Base-by-base conservation (phyloP, 2,797 vertebrate species). In the Dicrostonyx torquatus region DNA sequence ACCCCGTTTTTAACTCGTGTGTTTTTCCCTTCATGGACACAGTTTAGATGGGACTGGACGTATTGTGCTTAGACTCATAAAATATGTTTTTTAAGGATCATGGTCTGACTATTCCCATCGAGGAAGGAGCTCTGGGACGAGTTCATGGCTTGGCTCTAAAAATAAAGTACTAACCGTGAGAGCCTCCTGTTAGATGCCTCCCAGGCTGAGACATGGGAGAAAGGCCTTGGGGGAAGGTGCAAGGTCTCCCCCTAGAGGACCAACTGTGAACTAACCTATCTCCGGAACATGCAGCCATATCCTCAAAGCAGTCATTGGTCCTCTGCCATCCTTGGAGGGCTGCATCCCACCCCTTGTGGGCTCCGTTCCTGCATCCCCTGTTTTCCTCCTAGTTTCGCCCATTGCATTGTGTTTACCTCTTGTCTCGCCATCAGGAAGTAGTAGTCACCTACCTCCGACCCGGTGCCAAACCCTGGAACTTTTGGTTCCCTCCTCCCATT, bases 171-270 rank as follows among this genome's bases (percentile, higher is more conserved):
- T n/a, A 83, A n/a, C 1, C 8, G 0, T 0, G 15, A 62, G 15
- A 55, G 26, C 15, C 82, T 78, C 29, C 7, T 34, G 18, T 15
- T 22, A n/a, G 34, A 9, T 4, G 6, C 11, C 7, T 13, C 3
- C 48, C 26, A 0, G 43, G 10, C 5, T 31, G 37, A 53, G 70
- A 34, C 1, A 0, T 2, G 1, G 18, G 43, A 31, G 37, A 48
- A 20, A 4, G 29, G 55, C 34, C 20, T 70, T 3, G 1, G 53
- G 43, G 13, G 22, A 29, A 58, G 60, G 50, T 66, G 7, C 62
- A 53, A 18, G 73, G 55, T 2, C 72, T 45, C 58, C 66, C 77
- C 22, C 24, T 50, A 17, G 40, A 40, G 55, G 55, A 45, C 24
- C 1, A 13, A 0, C 34, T 18, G 13, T 0, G 11, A 45, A 8